Evolutionary conservation across 2,797 vertebrate species (phyloP), one percentile per base, ranked within the genome.

Genomic region (Poecilia gillii): DNA sequence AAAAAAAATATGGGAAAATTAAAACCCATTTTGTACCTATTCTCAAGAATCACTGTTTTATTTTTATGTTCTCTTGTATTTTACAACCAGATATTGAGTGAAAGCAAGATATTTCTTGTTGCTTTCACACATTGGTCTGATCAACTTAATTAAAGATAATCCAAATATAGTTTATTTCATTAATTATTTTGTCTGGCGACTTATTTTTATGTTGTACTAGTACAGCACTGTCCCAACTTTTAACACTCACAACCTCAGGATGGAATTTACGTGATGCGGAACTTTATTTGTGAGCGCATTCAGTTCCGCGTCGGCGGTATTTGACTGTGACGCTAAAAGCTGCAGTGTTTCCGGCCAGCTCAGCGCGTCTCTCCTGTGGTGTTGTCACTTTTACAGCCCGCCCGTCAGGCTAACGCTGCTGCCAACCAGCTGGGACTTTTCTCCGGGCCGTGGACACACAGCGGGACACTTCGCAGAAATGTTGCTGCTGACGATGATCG

Each of bases 401-500:
- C 57, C 83, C 79, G 91, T 86, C 87, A 87, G 31, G 80, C 68
- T 84, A 36, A 73, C 74, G 6, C 74, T 66, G 78, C 59, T 78
- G 18, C 41, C 74, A 20, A 74, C 4, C 66, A 71, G 76, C 79
- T 82, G 77, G 2, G 68, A 47, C 28, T 6, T 47, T 20, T 57
- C n/a, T 31, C 41, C 5, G 81, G 79, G 75, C 73, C 18, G 79
- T 43, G 75, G 68, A 79, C 47, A 75, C 75, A 73, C 74, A 70
- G 45, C 73, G 23, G 64, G 49, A 62, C 68, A 47, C 33, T 28
- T 43, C 6, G 79, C 41, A 82, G 91, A 92, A 45, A 99, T 99
- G 98, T 97, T 99, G 95, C 90, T 99, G 87, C 95, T 99, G 25
- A 99, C 98, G 20, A 98, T 99, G 97, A 99, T 99, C 90, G 98